Base-by-base conservation (phyloP, 2,797 vertebrate species). In the Gymnothorax reevesii region DNA sequence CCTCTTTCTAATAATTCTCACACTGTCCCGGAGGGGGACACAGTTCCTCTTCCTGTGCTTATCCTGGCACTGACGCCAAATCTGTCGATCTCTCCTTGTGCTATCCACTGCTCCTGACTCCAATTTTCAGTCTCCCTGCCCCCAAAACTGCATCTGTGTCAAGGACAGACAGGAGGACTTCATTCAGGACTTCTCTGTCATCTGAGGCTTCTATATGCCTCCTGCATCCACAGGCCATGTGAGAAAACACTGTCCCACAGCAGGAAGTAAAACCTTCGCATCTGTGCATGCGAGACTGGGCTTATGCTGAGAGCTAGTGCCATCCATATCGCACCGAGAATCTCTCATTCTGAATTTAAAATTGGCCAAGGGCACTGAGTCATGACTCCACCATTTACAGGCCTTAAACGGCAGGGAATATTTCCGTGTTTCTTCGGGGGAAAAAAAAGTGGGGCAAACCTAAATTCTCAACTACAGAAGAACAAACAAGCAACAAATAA, bases 401-500 rank as follows among this genome's bases (percentile, higher is more conserved):
- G 15, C 15, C 10, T 77, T 52, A 49, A 77, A 77, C 42, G 7
- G 73, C 73, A 49, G 4, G 4, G 15, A 12, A 2, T 8, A 13
- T 52, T 10, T 49, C 42, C 20, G 73, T 17, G 10, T 17, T 77
- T 77, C 42, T 73, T 42, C 33, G 33, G 33, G 69, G 22, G 22
- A n/a, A 33, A 12, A n/a, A n/a, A 42, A 42, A 42, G 33, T 42
- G 62, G 69, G 69, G n/a, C 27, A 33, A 77, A 8, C 3, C 73
- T 77, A 33, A 77, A 77, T 13, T 52, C 73, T 33, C 73, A 49
- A 49, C 27, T 42, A 5, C 73, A 52, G 5, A 77, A 77, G 73
- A 77, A 77, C 73, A 77, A 77, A 52, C 73, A 77, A 77, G 73
- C 73, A 15, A 13, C 73, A 77, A 12, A 13, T 77, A 77, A 77